Conservation (phyloP, 1,140 invertebrate genomes). For the Cataglyphis hispanica region DNA sequence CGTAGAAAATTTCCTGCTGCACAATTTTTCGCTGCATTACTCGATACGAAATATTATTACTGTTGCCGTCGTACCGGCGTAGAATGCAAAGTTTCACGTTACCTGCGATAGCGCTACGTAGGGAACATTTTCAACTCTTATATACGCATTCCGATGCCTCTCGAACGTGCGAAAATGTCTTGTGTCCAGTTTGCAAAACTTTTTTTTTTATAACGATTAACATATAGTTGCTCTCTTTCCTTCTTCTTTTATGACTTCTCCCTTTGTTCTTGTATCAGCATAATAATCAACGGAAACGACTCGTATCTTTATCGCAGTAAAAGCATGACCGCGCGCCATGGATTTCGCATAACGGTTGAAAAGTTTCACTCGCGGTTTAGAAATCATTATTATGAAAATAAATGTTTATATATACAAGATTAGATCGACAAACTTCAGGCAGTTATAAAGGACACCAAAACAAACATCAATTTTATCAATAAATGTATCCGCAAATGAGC, state of each 20-base stretch:
- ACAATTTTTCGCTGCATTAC: conserved; percentile 17
- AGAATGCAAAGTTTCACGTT: conserved; percentile 75
- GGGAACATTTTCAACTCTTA: conserved; percentile 68
- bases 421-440: no score
- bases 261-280: not conserved
- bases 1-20: not conserved
- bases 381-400: conserved; percentile 20
- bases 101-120: conserved; percentile 59
- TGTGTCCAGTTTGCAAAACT: no score
- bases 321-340: not conserved
- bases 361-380: conserved; percentile 39
- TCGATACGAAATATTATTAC: conserved; percentile 29
- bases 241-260: not conserved
- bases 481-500: no score
- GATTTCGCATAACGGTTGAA: conserved; percentile 30
- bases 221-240: not conserved
- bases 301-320: conserved; percentile 50
- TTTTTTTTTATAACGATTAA: conserved; percentile 10
- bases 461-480: no score
- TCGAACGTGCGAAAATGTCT: not conserved
- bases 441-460: no score
- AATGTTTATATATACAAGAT: no score
- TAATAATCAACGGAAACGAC: conserved; percentile 70
- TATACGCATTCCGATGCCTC: conserved; percentile 58
- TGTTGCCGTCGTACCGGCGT: conserved; percentile 42